Percentiles rank a stretch among this genome's conserved stretches.
Evolutionary conservation across 2,888 invertebrate species (phyloP).

Genomic region (Drosophila quinaria): DNA sequence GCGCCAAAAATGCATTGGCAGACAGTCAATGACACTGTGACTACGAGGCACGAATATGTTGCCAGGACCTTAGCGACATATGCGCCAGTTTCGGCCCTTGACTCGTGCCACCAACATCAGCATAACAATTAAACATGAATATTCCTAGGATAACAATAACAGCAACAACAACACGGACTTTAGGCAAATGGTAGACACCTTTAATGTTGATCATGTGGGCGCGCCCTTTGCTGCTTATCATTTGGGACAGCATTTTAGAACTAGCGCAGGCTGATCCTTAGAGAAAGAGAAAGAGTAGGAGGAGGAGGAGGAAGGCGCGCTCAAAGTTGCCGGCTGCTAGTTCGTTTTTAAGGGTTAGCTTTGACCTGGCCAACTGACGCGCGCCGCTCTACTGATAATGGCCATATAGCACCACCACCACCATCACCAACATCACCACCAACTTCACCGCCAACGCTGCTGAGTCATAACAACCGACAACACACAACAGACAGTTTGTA

Average conservation of each 20-base stretch:
- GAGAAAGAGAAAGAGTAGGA: neutral
- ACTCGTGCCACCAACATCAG: constrained; percentile 75
- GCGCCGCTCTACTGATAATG: constrained; percentile 46
- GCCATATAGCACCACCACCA: constrained; percentile 58
- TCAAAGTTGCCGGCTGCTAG: constrained; percentile 49
- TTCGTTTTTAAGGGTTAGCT: constrained; percentile 67
- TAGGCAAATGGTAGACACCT: constrained; percentile 32
- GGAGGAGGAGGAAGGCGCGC: constrained; percentile 3
- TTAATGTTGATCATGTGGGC: constrained; percentile 63
- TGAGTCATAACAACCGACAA: constrained; percentile 47
- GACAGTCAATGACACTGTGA: constrained; percentile 63
- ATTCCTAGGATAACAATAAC: constrained; percentile 64
- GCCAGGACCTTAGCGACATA: constrained; percentile 61
- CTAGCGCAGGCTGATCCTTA: constrained; percentile 68
- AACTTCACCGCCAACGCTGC: constrained; percentile 28
- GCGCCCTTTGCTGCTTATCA: constrained; percentile 49
- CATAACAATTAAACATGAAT: constrained; percentile 76
- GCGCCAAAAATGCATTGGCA: constrained; percentile 66
- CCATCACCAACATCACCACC: neutral
- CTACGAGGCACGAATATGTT: constrained; percentile 4
- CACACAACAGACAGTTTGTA: constrained; percentile 48
- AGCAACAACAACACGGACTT: constrained; percentile 14
- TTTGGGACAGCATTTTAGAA: constrained; percentile 51
- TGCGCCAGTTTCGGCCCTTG: constrained; percentile 46
- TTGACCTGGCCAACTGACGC: constrained; percentile 70